phyloP scores from a whole-genome alignment of 2,888 invertebrate species.

The Latrodectus hesperus region DNA sequence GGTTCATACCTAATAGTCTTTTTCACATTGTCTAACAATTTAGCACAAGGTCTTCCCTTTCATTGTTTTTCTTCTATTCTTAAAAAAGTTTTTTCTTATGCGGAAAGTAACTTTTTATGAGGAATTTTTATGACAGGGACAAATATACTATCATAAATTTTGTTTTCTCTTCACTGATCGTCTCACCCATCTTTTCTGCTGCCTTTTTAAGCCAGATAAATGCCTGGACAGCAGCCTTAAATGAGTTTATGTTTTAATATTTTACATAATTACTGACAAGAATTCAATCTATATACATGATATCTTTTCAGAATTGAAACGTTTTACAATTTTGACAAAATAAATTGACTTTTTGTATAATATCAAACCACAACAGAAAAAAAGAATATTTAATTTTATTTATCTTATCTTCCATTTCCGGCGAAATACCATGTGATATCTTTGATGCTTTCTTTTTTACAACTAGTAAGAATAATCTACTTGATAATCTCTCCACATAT shows the following conservation, averaged over 20 bases:
- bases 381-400: not conserved
- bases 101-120: not conserved
- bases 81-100: not conserved
- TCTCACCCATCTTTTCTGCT: too few species aligned
- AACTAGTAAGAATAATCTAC: too few species aligned
- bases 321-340: conserved; percentile 1
- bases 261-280: not conserved
- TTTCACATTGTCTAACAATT: not conserved
- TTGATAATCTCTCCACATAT: too few species aligned
- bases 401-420: conserved; percentile 3
- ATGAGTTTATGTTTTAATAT: not conserved
- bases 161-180: too few species aligned
- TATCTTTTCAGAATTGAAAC: not conserved
- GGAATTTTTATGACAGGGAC: not conserved
- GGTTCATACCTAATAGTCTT: not conserved
- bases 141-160: not conserved
- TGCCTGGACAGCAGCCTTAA: too few species aligned
- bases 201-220: too few species aligned
- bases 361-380: not conserved
- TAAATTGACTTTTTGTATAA: not conserved
- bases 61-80: not conserved
- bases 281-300: not conserved
- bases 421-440: not conserved
- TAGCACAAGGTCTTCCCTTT: not conserved
- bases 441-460: not conserved